Base-by-base conservation (phyloP, 2,113 vertebrate genomes). In the Ictalurus punctatus region DNA sequence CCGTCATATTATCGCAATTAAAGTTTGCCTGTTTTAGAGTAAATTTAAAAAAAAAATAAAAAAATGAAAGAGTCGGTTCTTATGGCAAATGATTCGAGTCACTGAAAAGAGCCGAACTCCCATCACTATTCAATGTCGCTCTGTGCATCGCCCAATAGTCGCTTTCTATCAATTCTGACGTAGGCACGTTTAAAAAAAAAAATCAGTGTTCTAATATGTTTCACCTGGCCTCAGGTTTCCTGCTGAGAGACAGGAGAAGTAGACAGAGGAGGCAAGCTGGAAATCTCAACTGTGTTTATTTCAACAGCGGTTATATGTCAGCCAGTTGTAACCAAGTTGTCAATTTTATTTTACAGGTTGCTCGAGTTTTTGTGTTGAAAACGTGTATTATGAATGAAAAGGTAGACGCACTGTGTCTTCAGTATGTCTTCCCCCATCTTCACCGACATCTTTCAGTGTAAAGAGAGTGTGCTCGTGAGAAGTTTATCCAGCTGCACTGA, bases 341-440 rank as follows among this genome's bases (percentile, higher is more conserved):
- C 17, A 23, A 8, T 2, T 69, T 54, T 86, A 34, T 86, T 86
- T 80, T 7, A 30, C 56, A 6, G 4, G 37, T 17, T 56, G 0
- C 30, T 37, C 6, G 12, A 23, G 13, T 27, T 74, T 61, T 16
- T 56, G 65, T 65, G 63, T 27, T 6, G 6, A 27, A 48, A 76
- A n/a, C n/a, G 14, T 44, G 30, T 82, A 82, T 86, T 86, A 59
- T 69, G 37, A 71, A 67, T 69, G 14, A 81, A 56, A 61, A 58
- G 16, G 16, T 52, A 52, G 48, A 10, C 48, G 3, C 30, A 16
- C 19, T 56, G 25, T 79, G n/a, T 78, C 52, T 71, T n/a, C 52
- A 92, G 87, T n/a, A 92, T 93, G 93, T 91, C 91, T 67, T 92
- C 92, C 27, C 89, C 90, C 23, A 83, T 78, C 6, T 85, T 87